Evolutionary conservation across 2,888 invertebrate genomes (phyloP).

Genomic region (Mesorhabditis belari): DNA sequence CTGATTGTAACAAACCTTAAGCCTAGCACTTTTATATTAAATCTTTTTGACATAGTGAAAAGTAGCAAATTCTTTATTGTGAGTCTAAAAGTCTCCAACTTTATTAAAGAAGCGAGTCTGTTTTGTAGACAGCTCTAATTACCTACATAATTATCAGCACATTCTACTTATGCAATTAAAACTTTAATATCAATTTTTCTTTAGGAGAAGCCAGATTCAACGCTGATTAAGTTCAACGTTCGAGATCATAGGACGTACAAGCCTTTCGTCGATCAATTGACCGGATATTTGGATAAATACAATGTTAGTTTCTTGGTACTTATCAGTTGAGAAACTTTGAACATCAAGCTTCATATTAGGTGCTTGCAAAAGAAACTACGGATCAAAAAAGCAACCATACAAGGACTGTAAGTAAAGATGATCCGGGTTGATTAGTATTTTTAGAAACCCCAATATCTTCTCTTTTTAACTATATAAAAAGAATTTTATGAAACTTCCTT

Average conservation of each 20-base stretch:
- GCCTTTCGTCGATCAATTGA: slow-evolving; percentile 35
- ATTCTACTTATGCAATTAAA: too few relatives aligned
- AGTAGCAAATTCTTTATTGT: neutral
- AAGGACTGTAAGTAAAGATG: too few relatives aligned
- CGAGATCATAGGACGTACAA: slow-evolving; percentile 12
- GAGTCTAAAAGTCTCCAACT: neutral
- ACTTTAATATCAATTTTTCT: neutral
- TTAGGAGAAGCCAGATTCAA: slow-evolving; percentile 84
- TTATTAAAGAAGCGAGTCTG: slow-evolving; percentile 53
- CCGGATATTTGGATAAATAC: slow-evolving; percentile 30
- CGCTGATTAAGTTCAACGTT: slow-evolving; percentile 85
- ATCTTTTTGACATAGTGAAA: neutral
- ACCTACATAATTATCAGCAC: too few relatives aligned
- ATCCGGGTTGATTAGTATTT: too few relatives aligned
- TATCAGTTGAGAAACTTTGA: neutral
- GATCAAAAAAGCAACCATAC: neutral
- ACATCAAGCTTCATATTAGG: neutral
- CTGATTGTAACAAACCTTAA: too few relatives aligned
- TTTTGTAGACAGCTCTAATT: neutral
- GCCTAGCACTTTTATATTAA: neutral
- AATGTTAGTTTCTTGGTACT: neutral
- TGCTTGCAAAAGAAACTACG: neutral
- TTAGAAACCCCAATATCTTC: too few relatives aligned
- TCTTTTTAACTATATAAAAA: too few relatives aligned
- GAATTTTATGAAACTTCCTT: too few relatives aligned